Base-by-base conservation (phyloP, 1,140 invertebrate genomes). In the Calephelis nemesis region DNA sequence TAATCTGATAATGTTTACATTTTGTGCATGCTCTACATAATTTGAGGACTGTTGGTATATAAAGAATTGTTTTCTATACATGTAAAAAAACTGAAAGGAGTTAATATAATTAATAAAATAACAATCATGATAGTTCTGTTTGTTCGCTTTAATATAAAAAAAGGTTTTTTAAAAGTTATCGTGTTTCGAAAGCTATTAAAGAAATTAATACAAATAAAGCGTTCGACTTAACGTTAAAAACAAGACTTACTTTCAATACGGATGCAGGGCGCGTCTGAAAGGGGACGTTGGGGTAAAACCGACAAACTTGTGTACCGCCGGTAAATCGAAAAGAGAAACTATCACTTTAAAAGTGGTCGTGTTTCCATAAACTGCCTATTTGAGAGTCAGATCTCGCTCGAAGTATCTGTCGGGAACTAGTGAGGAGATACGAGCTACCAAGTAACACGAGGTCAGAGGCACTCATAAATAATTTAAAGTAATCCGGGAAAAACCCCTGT, bases 381-480 rank as follows among this genome's bases (percentile, higher is more conserved):
- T 88, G 76, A 73, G 67, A 89, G 83, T 87, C 85, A 76, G 77
- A n/a, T 47, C 75, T 81, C 83, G 84, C 67, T 60, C 72, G 62
- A 67, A 62, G 72, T 74, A 83, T 87, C 78, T 79, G 77, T 83
- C 78, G 75, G 72, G 70, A 67, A 68, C 68, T 72, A 71, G 70
- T 76, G 71, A 76, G 76, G 47, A 69, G 70, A 68, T 69, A 70
- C 74, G 73, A 79, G 76, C 77, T 81, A 83, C 70, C 63, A 70
- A 76, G 78, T 69, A 81, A 76, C 74, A 73, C 76, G 76, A 82
- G 84, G 86, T 82, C 81, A 84, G 79, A 85, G 75, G 76, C 80
- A 79, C 86, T 90, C 88, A 90, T 90, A 90, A 90, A 90, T 90
- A 88, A 90, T 90, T 87, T 88, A 90, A 83, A 85, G 78, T 88